Base-by-base conservation (phyloP, 2,113 vertebrate genomes). In the Sinosuthora webbiana region DNA sequence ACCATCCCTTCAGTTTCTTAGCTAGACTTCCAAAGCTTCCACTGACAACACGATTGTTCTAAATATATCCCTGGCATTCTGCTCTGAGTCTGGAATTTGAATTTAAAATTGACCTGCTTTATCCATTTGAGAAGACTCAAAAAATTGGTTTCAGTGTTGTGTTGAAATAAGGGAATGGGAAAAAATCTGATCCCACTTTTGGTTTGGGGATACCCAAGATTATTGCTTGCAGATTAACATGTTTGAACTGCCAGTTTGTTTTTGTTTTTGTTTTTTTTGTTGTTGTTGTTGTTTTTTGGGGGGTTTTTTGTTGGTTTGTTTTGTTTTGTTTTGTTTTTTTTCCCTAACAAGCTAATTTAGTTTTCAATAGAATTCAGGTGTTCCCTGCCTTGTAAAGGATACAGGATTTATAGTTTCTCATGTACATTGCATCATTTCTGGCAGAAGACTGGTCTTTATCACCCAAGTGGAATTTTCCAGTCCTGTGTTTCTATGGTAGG, bases 81-180 rank as follows among this genome's bases (percentile, higher is more conserved):
- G 24, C 39, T 86, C 35, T 8, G 35, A 84, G 30, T 50, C 52
- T 68, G 74, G 33, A 94, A 87, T 84, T 55, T 87, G 22, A 93
- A 89, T 96, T 92, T 69, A 83, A 95, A 92, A 89, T 81, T 70
- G 28, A 88, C 67, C 45, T 65, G 30, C 3, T 93, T 92, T 88
- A 85, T 44, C 44, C 25, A 45, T 73, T 83, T 80, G 50, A 77
- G 59, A 92, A 86, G 31, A 45, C 31, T 76, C 55, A 83, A 63
- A 78, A 75, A 62, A 31, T 45, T 15, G 74, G 77, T 83, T 88
- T 68, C 8, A 30, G 16, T 35, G 42, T 62, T 63, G 3, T 52
- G 17, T 65, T 24, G 70, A 85, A 87, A 83, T 27, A 52, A 45
- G 20, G 30, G 83, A 83, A 44, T 9, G 24, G 23, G 52, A 69